Percentiles rank a stretch among this genome's conserved stretches.
Evolutionary conservation across 2,888 invertebrate genomes (phyloP).

Genomic region (Halictus ligatus): DNA sequence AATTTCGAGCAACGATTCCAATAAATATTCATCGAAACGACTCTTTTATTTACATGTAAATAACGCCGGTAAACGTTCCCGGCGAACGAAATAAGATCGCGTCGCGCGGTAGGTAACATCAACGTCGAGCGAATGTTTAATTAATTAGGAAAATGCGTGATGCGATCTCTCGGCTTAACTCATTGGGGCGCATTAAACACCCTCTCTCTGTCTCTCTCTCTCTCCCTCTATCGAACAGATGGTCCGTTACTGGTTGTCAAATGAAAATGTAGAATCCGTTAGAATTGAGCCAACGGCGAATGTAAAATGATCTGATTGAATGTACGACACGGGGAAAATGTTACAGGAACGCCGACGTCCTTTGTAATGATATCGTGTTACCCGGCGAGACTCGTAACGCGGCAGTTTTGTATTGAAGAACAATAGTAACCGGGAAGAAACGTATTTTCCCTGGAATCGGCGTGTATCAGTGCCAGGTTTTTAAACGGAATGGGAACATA

Average conservation of each 20-base stretch:
- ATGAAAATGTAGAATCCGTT: constrained; percentile 16
- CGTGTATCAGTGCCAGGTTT: constrained; percentile 29
- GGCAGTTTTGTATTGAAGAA: constrained; percentile 9
- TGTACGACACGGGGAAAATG: not conserved
- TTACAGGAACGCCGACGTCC: not conserved
- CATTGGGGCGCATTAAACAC: not conserved
- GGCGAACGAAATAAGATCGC: constrained; percentile 29
- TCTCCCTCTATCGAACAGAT: not conserved
- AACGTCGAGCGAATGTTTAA: constrained; percentile 32
- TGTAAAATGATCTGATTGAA: not conserved
- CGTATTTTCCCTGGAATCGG: constrained; percentile 24
- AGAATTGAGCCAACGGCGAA: not conserved
- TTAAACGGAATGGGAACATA: constrained; percentile 25
- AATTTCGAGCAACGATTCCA: constrained; percentile 1
- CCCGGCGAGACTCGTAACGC: not conserved
- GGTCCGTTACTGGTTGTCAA: not conserved
- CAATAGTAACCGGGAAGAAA: not conserved
- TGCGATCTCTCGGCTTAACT: not conserved
- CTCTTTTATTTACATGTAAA: constrained; percentile 46
- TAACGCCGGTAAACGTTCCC: not conserved
- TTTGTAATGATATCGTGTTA: not conserved
- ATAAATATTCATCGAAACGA: constrained; percentile 48
- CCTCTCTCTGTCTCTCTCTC: not conserved
- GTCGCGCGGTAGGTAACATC: not conserved
- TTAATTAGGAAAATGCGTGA: constrained; percentile 25